Evolutionary conservation across 2,888 invertebrate species (phyloP), one percentile per base, ranked within the genome.

Genomic region (Lymantria dispar): DNA sequence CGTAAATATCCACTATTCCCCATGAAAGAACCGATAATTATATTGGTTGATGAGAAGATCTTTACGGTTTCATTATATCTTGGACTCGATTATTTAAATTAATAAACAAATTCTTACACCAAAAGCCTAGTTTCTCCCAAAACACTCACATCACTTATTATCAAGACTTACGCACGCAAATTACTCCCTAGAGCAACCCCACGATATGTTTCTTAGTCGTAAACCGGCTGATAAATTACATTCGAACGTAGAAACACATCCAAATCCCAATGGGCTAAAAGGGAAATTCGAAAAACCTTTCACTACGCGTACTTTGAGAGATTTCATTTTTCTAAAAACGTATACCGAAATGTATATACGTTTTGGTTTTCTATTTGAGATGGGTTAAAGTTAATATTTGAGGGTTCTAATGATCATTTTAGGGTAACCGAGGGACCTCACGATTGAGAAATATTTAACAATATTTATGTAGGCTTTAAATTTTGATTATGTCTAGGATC

Each of bases 131-230:
- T 22, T 42, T 12, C 43, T 15, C 29, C 41, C 40, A 58, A 64
- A 64, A 58, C 53, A 58, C 52, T 64, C 52, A 60, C 68, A 61
- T 67, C 64, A 64, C 62, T 64, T 64, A 60, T 62, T 54, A 60
- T 51, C 64, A 52, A 64, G 64, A 67, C 54, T 64, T 64, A 64
- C 58, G 60, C 40, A 60, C 51, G n/a, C 45, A 58, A 64, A 64
- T 60, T 58, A 64, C 54, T 61, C 64, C 62, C 68, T 12, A 13
- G 62, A 54, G 68, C 7, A 11, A 31, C 12, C 50, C 56, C 49
- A 38, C 49, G 56, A 52, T 67, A 67, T 61, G 58, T 60, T 56
- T 50, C 64, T 64, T 61, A 68, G 62, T 68, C 64, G 64, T 64
- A 64, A 67, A 64, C 58, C 52, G 56, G 45, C 58, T 56, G 62